Conservation (phyloP, 2,888 invertebrate genomes). For the Dryobota labecula region DNA sequence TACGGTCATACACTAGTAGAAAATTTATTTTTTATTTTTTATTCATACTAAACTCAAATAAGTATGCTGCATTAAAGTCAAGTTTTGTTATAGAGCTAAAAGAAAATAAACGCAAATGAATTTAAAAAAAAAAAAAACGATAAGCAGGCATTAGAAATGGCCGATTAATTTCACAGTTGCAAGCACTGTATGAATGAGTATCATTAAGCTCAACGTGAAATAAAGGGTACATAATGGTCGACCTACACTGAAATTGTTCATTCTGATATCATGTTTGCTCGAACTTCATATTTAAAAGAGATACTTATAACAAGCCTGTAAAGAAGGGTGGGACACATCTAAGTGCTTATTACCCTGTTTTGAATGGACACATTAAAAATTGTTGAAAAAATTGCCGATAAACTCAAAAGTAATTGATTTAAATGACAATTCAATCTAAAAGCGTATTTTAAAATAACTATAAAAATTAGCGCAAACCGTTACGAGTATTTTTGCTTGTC, state of each 20-base stretch:
- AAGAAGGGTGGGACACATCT: background rate
- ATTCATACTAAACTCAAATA: background rate
- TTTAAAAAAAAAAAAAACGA: background rate
- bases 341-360: conserved; percentile 13
- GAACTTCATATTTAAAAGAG: background rate
- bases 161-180: background rate
- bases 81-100: conserved; percentile 2
- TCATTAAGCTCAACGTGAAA: background rate
- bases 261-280: background rate
- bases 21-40: background rate
- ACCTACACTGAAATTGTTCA: no score
- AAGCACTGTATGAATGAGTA: background rate
- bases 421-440: background rate
- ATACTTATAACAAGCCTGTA: no score
- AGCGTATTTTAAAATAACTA: no score
- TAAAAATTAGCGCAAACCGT: background rate
- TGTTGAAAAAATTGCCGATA: background rate
- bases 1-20: background rate
- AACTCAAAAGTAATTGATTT: background rate
- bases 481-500: conserved; percentile 67
- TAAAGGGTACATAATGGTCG: background rate
- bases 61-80: background rate
- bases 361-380: conserved; percentile 3
- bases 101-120: background rate
- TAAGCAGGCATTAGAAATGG: background rate